Percentiles rank a stretch among this genome's conserved stretches.
Conservation (phyloP, 2,113 vertebrate species). For the Oreotragus oreotragus region DNA sequence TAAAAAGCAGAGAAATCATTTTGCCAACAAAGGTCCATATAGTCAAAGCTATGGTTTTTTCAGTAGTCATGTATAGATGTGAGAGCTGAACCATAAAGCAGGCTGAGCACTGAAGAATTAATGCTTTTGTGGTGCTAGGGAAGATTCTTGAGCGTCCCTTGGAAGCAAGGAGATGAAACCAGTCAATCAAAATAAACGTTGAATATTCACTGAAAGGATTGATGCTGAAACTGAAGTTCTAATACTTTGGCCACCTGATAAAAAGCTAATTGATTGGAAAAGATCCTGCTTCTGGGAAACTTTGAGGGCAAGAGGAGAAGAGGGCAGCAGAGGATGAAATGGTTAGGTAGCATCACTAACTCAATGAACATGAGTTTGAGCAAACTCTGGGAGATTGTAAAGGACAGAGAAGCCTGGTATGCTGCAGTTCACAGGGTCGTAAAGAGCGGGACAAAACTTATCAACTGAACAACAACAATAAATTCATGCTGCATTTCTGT, state of each 20-base stretch:
- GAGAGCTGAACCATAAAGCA: background rate
- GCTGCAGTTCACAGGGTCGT: background rate
- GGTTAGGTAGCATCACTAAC: background rate
- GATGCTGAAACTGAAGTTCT: background rate
- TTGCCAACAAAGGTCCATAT: background rate
- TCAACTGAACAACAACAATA: background rate
- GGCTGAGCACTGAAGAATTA: background rate
- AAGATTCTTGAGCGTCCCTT: background rate
- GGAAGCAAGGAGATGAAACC: background rate
- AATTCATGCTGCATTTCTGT: background rate
- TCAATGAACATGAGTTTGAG: background rate
- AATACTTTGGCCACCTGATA: background rate
- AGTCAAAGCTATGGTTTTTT: background rate
- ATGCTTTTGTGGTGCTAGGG: background rate
- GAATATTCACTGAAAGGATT: background rate
- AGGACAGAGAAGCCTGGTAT: background rate
- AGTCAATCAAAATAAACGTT: background rate
- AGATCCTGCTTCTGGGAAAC: background rate
- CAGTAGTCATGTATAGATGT: background rate
- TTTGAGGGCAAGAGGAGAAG: background rate
- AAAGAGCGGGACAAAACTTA: background rate
- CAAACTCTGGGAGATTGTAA: background rate
- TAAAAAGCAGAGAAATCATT: background rate
- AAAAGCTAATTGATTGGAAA: background rate
- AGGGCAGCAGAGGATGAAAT: background rate